Percentiles rank a stretch among this genome's conserved stretches.
Evolutionary conservation across 1,140 invertebrate species (phyloP).

Genomic region (Ridgeia piscesae): DNA sequence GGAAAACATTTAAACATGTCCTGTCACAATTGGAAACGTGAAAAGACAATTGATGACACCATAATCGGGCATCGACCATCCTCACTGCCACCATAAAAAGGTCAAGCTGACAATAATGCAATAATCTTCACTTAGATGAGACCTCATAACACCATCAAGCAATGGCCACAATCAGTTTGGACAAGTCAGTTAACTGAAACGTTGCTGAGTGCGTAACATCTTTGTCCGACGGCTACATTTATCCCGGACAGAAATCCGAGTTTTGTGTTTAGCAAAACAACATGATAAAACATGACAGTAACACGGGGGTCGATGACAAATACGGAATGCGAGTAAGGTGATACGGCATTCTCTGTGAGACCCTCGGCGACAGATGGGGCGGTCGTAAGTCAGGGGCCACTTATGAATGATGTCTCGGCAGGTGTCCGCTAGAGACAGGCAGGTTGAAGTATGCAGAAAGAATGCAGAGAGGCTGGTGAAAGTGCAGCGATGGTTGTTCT

Average conservation of each 20-base stretch:
- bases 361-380: background rate
- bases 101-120: too few relatives aligned
- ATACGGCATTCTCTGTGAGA: background rate
- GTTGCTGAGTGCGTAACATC: too few relatives aligned
- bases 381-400: background rate
- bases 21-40: too few relatives aligned
- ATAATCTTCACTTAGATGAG: too few relatives aligned
- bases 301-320: background rate
- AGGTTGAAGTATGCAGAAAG: background rate
- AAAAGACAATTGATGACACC: too few relatives aligned
- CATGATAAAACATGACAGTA: background rate
- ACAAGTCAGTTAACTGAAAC: too few relatives aligned
- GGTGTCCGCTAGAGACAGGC: background rate
- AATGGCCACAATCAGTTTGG: too few relatives aligned
- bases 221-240: background rate
- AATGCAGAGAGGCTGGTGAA: background rate
- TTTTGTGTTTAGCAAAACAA: background rate
- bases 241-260: background rate
- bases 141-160: too few relatives aligned
- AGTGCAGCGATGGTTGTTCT: background rate
- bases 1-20: too few relatives aligned
- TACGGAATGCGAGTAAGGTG: background rate
- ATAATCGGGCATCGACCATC: too few relatives aligned
- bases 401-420: background rate
- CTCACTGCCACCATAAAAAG: too few relatives aligned